Evolutionary conservation across 2,113 vertebrate genomes (phyloP), one percentile per base, ranked within the genome.

Genomic region (Sphyrna mokarran): DNA sequence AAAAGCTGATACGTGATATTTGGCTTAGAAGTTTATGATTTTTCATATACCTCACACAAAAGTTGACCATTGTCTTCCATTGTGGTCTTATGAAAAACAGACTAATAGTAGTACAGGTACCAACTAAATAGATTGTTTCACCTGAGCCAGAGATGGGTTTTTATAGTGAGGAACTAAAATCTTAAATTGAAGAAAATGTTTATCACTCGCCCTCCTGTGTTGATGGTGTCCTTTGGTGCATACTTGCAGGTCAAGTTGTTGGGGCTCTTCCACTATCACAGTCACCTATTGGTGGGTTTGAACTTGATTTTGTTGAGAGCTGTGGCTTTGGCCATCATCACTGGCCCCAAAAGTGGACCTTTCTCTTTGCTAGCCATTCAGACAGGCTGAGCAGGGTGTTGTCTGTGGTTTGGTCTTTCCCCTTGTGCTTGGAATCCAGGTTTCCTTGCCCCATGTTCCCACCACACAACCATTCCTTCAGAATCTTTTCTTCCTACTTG

Each of bases 401-500:
- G 96, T 97, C 97, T 0, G 96, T 3, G 0, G 95, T 80, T 0
- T 0, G 13, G 0, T 96, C 96, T 94, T 95, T 96, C 0, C 96
- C 96, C 90, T 95, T 96, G 94, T 96, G 96, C 0, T 97, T 97
- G 83, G 61, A 61, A 61, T 61, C 61, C 61, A 61, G 61, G 61
- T 61, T 61, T 61, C 61, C 61, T 61, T 96, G 96, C 37, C 96
- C 95, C 0, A 96, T 96, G 95, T 97, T 93, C 0, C 96, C 95
- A 0, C 78, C 93, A 11, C 83, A 96, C 26, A 93, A 96, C 97
- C 97, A 97, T 69, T 97, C 97, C 0, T 94, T 96, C 63, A 97
- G 96, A 96, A 97, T 97, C 48, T 96, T 96, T 96, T 97, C 97
- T 54, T 68, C 96, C 96, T 97, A 97, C 96, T 97, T 97, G 96